Percentiles rank a stretch among this genome's conserved stretches.
phyloP scores from a whole-genome alignment of 2,888 invertebrate genomes.

The Bugula neritina region DNA sequence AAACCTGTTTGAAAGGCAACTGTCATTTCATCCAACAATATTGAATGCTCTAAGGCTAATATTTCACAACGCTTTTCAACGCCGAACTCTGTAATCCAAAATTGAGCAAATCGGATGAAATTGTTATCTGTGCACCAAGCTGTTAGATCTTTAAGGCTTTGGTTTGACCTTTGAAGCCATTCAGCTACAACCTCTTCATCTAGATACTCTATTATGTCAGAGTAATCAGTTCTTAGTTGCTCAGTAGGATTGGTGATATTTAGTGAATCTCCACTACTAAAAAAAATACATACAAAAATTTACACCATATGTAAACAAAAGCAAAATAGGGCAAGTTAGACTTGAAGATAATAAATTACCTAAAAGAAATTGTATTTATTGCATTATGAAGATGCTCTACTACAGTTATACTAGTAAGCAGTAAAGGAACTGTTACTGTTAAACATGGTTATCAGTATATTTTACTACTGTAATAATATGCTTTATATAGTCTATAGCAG shows the following conservation, averaged over 20 bases:
- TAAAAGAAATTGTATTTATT: no score
- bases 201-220: slow-evolving; percentile 43
- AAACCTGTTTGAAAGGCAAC: slow-evolving; percentile 47
- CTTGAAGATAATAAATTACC: no score
- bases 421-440: no score
- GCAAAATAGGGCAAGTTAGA: neutral
- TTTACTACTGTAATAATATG: no score
- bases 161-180: slow-evolving; percentile 45
- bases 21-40: slow-evolving; percentile 44
- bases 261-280: slow-evolving; percentile 9
- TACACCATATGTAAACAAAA: neutral
- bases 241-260: neutral
- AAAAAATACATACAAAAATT: neutral
- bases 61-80: slow-evolving; percentile 45
- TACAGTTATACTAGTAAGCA: no score
- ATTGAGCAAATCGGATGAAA: slow-evolving; percentile 51
- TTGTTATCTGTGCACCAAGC: slow-evolving; percentile 40
- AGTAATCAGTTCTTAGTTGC: neutral
- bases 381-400: no score
- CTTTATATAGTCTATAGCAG: no score
- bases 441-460: no score
- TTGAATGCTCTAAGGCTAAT: slow-evolving; percentile 46
- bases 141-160: slow-evolving; percentile 39
- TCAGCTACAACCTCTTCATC: slow-evolving; percentile 48
- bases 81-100: slow-evolving; percentile 48